A percentile compares a stretch with the other conserved stretches of the same genome.
Evolutionary conservation across 1,140 invertebrate genomes (phyloP).

Genomic region (fruit fly (Drosophila melanogaster)): DNA sequence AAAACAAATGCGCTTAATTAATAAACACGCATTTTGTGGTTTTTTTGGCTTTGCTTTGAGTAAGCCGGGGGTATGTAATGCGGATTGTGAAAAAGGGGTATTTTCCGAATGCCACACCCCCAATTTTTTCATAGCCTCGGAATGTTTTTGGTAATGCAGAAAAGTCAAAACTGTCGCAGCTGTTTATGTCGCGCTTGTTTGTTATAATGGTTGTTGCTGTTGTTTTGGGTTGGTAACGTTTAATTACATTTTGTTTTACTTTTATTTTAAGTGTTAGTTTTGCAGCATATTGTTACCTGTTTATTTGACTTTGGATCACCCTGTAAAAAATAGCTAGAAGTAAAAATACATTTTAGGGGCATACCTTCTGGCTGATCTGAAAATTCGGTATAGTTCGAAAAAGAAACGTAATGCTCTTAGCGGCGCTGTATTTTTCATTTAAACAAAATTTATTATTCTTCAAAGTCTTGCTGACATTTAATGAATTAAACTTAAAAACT

Average conservation of each 20-base stretch:
- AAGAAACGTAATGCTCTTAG: conserved; percentile 4
- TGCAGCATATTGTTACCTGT: conserved; percentile 11
- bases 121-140: not conserved
- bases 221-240: conserved; percentile 38
- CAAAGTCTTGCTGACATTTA: too few species aligned
- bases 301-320: not conserved
- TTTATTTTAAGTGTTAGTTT: conserved; percentile 14
- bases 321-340: too few species aligned
- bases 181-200: conserved; percentile 70
- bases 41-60: conserved; percentile 23
- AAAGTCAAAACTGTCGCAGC: conserved; percentile 71
- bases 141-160: conserved; percentile 37
- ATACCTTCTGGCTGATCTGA: conserved; percentile 46
- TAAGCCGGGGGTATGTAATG: not conserved
- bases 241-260: conserved; percentile 42
- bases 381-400: conserved; percentile 28
- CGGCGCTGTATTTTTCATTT: not conserved
- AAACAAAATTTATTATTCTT: too few species aligned
- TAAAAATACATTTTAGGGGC: conserved; percentile 10
- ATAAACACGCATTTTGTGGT: conserved; percentile 84
- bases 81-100: conserved; percentile 33
- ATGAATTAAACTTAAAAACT: too few species aligned
- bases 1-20: conserved; percentile 85
- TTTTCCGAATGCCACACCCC: not conserved
- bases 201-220: conserved; percentile 58